Evolutionary conservation across 2,888 invertebrate species (phyloP), one percentile per base, ranked within the genome.

Genomic region (Thecophora atra): DNA sequence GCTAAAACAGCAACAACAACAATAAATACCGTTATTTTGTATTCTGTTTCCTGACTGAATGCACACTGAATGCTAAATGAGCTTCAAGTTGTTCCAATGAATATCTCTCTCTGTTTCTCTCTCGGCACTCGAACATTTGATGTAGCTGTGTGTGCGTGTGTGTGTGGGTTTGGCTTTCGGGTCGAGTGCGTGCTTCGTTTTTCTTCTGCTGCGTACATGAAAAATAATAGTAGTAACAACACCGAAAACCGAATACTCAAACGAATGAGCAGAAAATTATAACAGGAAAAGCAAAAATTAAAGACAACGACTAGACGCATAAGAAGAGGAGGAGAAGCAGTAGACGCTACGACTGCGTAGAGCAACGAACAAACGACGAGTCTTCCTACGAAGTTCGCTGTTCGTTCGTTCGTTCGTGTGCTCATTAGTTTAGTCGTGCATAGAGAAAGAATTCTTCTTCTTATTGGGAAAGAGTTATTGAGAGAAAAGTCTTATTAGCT

Each of bases 51-150:
- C 76, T 75, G 76, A 56, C 72, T 70, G 70, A 68, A 75, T 76
- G 74, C 78, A 79, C 77, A 76, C 77, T 83, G 82, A 83, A 83
- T 82, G 81, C 82, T 80, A 81, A 83, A 76, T 78, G 79, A 65
- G 82, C 78, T 52, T 8, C 28, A 1, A 15, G 63, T 2, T 8
- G 42, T n/a, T 42, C 13, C 4, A 37, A 17, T 65, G 28, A 13
- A 1, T 44, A 3, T 52, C 8, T 44, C n/a, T 28, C n/a, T n/a
- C n/a, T n/a, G n/a, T n/a, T n/a, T n/a, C n/a, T n/a, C n/a, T n/a
- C n/a, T n/a, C n/a, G n/a, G n/a, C n/a, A n/a, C n/a, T n/a, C n/a
- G n/a, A n/a, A n/a, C n/a, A n/a, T n/a, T n/a, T n/a, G n/a, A 13
- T 17, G 65, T 51, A 24, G 13, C 13, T 19, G 28, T n/a, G n/a